Evolutionary conservation across 2,888 invertebrate genomes (phyloP).

Genomic region (Macrophya alboannulata): DNA sequence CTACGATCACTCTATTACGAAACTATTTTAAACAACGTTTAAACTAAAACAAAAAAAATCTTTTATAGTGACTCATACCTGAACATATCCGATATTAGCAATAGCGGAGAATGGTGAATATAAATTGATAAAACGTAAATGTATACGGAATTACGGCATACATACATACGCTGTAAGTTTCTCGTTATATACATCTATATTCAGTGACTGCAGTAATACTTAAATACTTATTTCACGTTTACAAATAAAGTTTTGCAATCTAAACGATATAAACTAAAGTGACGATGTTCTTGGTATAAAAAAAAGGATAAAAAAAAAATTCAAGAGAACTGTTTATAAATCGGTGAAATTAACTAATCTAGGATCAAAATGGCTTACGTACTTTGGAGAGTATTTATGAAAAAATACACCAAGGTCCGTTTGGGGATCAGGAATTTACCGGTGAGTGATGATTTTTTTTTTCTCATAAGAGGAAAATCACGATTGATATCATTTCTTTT

Average conservation of each 20-base stretch:
- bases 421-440: conserved; percentile 80
- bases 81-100: not conserved
- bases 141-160: not conserved
- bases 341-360: not conserved
- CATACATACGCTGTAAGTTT: not conserved
- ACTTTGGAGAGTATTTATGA: conserved; percentile 84
- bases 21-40: not conserved
- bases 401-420: conserved; percentile 83
- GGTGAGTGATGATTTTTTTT: conserved; percentile 70
- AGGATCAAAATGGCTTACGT: conserved; percentile 82
- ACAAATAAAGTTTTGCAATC: not conserved
- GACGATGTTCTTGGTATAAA: not conserved
- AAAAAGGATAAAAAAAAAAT: not conserved
- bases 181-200: not conserved
- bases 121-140: not conserved
- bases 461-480: not conserved
- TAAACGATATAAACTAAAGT: not conserved
- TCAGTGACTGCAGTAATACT: not conserved
- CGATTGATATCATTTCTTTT: not conserved
- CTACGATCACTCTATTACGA: not conserved
- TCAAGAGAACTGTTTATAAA: not conserved
- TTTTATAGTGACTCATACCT: not conserved
- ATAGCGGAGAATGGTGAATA: not conserved
- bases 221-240: not conserved
- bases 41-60: not conserved